Conservation (phyloP, 2,888 invertebrate genomes). For the Drosophila paranaensis region DNA sequence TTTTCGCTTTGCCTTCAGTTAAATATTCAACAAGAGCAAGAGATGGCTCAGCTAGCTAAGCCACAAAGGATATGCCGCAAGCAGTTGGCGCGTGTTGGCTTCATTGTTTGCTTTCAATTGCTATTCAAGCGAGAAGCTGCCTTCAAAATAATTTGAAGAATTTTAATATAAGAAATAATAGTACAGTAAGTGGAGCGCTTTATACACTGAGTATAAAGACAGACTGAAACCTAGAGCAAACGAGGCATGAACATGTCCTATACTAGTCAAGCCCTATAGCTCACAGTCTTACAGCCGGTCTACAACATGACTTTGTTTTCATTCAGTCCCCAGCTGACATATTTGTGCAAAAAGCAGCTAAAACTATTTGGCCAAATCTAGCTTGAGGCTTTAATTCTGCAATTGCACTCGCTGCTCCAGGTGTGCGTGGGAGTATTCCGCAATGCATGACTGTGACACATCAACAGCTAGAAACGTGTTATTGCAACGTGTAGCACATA, state of each 20-base stretch:
- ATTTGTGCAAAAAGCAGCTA: neutral
- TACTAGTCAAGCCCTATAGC: too few species aligned
- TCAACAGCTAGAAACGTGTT: conserved; percentile 32
- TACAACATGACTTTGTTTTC: neutral
- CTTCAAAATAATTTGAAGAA: too few species aligned
- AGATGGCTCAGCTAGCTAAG: neutral
- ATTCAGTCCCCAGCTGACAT: too few species aligned
- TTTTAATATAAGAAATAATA: too few species aligned
- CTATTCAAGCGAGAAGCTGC: too few species aligned
- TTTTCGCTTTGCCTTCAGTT: too few species aligned
- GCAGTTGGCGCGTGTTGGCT: neutral
- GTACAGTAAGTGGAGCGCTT: too few species aligned
- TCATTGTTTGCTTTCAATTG: neutral
- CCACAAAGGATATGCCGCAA: neutral
- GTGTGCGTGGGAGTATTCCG: conserved; percentile 4
- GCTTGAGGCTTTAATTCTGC: neutral
- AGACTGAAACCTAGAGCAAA: too few species aligned
- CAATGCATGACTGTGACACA: conserved; percentile 1
- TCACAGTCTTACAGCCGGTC: too few species aligned
- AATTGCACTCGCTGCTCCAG: neutral
- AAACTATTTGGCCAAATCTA: neutral
- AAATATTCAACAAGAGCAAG: too few species aligned
- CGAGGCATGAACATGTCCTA: too few species aligned
- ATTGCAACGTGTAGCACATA: conserved; percentile 39
- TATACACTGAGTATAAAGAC: too few species aligned